Base-by-base conservation (phyloP, 2,888 invertebrate genomes). In the Nomada fabriciana region DNA sequence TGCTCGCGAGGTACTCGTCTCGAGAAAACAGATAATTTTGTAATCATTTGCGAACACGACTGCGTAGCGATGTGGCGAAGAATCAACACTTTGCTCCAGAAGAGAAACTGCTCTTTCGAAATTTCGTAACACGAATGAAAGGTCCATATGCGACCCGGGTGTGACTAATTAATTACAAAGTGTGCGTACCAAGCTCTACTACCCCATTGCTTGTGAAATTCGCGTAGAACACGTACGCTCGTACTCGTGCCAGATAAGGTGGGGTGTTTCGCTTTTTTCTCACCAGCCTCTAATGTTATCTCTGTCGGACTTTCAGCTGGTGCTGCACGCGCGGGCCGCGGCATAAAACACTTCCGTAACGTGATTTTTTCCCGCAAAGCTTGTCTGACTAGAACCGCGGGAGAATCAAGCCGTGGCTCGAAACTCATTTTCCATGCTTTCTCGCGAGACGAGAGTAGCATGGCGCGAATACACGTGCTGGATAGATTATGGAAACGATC, bases 181-280 rank as follows among this genome's bases (percentile, higher is more conserved):
- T 15, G 53, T 15, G 64, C 42, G 42, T 57, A 10, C 29, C 23
- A 5, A 60, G 29, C 59, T 63, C 55, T 57, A 23, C 55, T 50
- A 1, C 25, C 52, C 36, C 70, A 47, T 57, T 47, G 60, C 57
- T 79, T 36, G 43, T 47, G 29, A 42, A 36, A 13, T 18, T 70
- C 59, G 29, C 52, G 10, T n/a, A 18, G 20, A 57, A 60, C 75
- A 65, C 68, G 71, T 13, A 47, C 47, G 15, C 63, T 63, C 75
- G 59, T 42, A 60, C 72, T 82, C 72, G 63, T 72, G 69, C 63
- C 70, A 75, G 74, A 77, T 83, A 77, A 74, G 74, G 71, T 63
- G 52, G 23, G 67, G 63, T 61, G 43, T 52, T 73, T 65, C 53
- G 36, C 2, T 29, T 72, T 60, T 77, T 55, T n/a, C 20, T 67